Base-by-base conservation (phyloP, 2,797 vertebrate species). In the Schizopygopsis malacanthus region DNA sequence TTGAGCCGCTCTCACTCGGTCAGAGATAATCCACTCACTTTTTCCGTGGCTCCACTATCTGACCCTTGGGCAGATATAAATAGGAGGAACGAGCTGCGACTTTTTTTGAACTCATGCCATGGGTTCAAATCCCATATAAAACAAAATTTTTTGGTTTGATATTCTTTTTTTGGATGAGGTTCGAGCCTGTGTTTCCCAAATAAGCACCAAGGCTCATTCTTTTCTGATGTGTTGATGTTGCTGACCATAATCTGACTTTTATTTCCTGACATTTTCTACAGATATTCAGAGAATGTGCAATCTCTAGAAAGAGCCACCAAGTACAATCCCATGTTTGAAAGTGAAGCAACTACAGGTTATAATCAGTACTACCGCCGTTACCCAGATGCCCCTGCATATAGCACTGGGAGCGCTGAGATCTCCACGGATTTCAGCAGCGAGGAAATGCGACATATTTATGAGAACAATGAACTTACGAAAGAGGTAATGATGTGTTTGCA, bases 261-360 rank as follows among this genome's bases (percentile, higher is more conserved):
- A 39, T 52, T 65, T 12, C 20, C 12, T 37, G 18, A 65, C 18
- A 39, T 73, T 39, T 47, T 50, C 8, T 83, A 6, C 90, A 98
- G 97, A 82, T 93, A 92, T 52, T 90, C 93, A 1, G 96, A 97
- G 77, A 96, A 94, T 28, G 79, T 95, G 54, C 95, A 94, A 0
- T 96, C 95, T 3, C 89, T 97, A 81, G 96, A 98, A 90, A 95
- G 95, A 1, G 95, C 95, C 82, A 93, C 95, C 56, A 97, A 97
- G 89, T 96, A 96, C 90, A 96, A 97, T 89, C 95, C 95, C 0
- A 94, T 92, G 92, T 97, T 94, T 6, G 96, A 97, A 89, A 95
- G 95, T 22, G 96, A 96, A 45, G 82, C 89, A 0, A 92, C 93
- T 41, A 93, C 93, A 0, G 93, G 94, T 41, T 91, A 92, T 16